Evolutionary conservation across 64 coral and sea anemone genomes (phyloP), one percentile per base, ranked within the genome.

Genomic region (Montipora foliosa): DNA sequence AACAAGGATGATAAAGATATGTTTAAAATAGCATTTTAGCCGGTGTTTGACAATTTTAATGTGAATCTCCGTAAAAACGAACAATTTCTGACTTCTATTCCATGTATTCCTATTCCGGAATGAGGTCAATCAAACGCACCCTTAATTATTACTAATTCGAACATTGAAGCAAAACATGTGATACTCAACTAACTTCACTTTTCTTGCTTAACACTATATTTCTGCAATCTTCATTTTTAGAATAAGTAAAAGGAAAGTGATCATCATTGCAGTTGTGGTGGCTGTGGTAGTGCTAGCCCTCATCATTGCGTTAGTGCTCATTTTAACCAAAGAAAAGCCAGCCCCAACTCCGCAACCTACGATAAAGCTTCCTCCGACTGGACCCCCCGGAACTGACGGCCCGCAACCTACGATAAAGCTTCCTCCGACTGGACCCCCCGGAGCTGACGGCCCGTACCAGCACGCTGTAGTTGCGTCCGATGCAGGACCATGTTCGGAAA

Each of bases 391-490:
- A 3, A 57, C 95, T 12, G 95, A 94, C 13, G 6, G 8, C 44
- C 48, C 47, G 16, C 14, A 79, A 60, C 69, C 71, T 21, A 82
- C 29, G 29, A 37, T 93, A 11, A 44, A 89, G 5, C 96, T 89
- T 0, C 95, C 49, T 13, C 96, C 96, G 3, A 95, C 93, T 14
- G 93, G 53, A 37, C 93, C 96, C 47, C 93, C 96, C 16, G 93
- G 17, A 4, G 71, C 96, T 9, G 96, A 95, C 17, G 96, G 96
- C 4, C 96, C 96, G 6, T 98, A 98, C 81, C 82, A 74, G 48
- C 37, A 95, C 64, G 93, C 90, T 21, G 89, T 95, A 6, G 89
- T 98, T 10, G 93, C 96, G 21, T 93, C 96, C 22, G 96, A 98
- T 24, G 92, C 92, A 0, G 96, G 96, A 5, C 61, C 91, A 22